Percentiles rank a stretch among this genome's conserved stretches.
phyloP scores from a whole-genome alignment of 2,113 vertebrate genomes.

The Nipponia nippon region DNA sequence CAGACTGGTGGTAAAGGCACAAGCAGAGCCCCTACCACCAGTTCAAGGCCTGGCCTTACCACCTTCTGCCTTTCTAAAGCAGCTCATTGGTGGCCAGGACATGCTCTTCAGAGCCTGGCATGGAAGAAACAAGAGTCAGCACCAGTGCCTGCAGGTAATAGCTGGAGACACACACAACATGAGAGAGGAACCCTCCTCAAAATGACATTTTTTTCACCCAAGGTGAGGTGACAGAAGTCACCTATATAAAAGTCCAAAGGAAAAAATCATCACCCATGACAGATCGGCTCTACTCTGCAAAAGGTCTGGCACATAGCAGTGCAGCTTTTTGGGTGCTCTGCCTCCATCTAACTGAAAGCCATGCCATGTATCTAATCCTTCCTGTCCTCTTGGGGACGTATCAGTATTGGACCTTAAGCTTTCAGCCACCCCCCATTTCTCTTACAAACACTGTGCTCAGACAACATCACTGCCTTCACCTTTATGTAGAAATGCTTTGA shows the following conservation, averaged over 20 bases:
- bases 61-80: background rate
- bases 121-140: background rate
- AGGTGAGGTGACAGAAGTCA: background rate
- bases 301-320: background rate
- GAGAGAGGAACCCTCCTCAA: background rate
- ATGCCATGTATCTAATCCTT: accelerated
- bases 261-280: background rate
- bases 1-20: background rate
- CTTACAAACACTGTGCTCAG: background rate
- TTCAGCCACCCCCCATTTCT: background rate
- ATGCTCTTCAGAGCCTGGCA: background rate
- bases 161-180: accelerated
- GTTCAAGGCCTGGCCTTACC: background rate
- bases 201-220: background rate
- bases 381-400: background rate
- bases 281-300: background rate
- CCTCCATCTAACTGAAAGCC: too few relatives aligned
- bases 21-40: background rate
- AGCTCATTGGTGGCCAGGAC: background rate
- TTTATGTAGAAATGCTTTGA: accelerated
- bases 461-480: background rate
- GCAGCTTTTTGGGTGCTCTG: background rate
- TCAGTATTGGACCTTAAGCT: background rate
- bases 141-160: background rate
- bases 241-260: background rate